Conservation (phyloP, 2,113 vertebrate species). For the Phoxinus phoxinus region DNA sequence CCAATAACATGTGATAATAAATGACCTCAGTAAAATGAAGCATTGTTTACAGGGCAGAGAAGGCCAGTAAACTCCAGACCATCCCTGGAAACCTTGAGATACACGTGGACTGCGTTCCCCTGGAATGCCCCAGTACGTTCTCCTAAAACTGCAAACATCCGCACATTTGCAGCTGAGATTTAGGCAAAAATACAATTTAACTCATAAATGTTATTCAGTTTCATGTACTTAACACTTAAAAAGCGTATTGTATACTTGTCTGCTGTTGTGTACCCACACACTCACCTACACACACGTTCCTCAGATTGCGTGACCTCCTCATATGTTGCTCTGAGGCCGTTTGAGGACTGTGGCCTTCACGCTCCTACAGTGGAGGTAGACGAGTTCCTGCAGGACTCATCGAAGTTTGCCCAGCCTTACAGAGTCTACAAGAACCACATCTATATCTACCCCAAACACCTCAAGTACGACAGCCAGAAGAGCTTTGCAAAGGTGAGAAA, state of each 20-base stretch:
- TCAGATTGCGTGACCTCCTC: constrained; percentile 95
- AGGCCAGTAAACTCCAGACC: constrained; percentile 92
- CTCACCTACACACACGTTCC: neutral
- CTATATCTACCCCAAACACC: constrained; percentile 96
- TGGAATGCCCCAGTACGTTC: constrained; percentile 93
- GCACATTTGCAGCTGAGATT: neutral
- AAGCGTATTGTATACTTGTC: too few species aligned
- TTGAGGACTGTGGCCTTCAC: constrained; percentile 80
- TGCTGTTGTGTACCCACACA: neutral
- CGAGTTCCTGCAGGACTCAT: constrained; percentile 91
- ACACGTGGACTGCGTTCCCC: constrained; percentile 85
- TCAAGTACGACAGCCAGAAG: constrained; percentile 97
- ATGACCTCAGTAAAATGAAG: neutral
- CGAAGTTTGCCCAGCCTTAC: constrained; percentile 90
- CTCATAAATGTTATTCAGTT: neutral
- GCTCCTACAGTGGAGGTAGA: constrained; percentile 91
- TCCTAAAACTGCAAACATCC: neutral
- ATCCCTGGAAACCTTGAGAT: constrained; percentile 93
- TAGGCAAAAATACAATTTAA: neutral
- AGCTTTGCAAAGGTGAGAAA: constrained; percentile 91
- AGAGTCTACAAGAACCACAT: constrained; percentile 95
- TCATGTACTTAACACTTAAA: neutral
- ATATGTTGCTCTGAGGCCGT: constrained; percentile 93
- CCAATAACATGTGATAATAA: neutral
- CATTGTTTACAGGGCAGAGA: constrained; percentile 83